phyloP scores from a whole-genome alignment of 2,888 invertebrate genomes.

The Venusia cambrica region DNA sequence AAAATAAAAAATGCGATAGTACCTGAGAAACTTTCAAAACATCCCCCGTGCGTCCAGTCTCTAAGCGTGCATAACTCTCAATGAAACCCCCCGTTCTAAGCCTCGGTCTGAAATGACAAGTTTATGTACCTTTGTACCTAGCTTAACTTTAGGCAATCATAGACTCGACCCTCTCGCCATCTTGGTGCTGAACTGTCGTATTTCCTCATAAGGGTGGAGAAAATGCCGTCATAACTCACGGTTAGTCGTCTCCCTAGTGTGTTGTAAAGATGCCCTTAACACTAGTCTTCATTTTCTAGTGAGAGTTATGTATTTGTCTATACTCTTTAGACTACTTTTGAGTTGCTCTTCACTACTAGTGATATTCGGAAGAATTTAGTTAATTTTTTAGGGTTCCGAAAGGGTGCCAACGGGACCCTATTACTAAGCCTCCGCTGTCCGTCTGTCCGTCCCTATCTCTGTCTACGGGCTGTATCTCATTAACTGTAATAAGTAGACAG shows the following conservation, averaged over 20 bases:
- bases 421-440: no score
- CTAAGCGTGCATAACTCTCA: constrained; percentile 24
- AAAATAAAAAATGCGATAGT: no score
- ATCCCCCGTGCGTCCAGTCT: constrained; percentile 1
- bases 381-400: no score
- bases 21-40: no score
- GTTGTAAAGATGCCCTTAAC: constrained; percentile 79
- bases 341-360: no score
- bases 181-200: constrained; percentile 68
- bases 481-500: no score
- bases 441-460: no score
- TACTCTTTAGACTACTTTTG: constrained; percentile 43
- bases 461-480: no score
- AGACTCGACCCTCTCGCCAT: constrained; percentile 57
- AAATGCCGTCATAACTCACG: constrained; percentile 75
- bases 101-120: constrained; percentile 32
- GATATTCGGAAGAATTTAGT: no score
- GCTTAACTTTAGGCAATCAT: constrained; percentile 66
- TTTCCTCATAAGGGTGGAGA: constrained; percentile 78
- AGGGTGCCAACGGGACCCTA: no score
- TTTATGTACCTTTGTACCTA: constrained; percentile 40
- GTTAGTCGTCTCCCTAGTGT: constrained; percentile 72
- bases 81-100: constrained; percentile 24
- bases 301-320: constrained; percentile 54
- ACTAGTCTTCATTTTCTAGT: constrained; percentile 77